Conservation (phyloP, 1,140 invertebrate species). For the Melanaphis sacchari region DNA sequence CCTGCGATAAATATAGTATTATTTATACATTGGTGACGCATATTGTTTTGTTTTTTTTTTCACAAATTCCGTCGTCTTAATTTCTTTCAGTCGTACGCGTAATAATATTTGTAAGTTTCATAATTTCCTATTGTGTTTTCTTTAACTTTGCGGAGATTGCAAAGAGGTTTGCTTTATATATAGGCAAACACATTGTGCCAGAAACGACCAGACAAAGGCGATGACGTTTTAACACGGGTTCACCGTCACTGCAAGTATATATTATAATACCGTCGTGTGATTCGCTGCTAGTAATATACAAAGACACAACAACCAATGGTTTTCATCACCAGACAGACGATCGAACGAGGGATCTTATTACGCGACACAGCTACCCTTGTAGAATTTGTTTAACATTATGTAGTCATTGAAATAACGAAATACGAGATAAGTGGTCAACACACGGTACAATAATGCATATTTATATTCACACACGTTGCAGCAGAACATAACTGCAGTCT, state of each 20-base stretch:
- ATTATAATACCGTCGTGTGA: neutral
- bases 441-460: neutral
- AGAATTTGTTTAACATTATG: neutral
- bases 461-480: neutral
- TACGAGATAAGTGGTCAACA: neutral
- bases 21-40: too few species aligned
- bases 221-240: neutral
- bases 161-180: neutral
- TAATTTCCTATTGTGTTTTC: neutral
- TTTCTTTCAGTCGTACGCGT: neutral
- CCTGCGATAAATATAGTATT: neutral
- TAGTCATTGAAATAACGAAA: neutral
- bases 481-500: neutral
- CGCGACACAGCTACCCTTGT: neutral
- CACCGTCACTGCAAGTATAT: neutral
- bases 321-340: neutral
- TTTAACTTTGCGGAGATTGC: too few species aligned
- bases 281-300: neutral
- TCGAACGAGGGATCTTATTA: neutral
- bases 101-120: neutral
- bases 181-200: too few species aligned
- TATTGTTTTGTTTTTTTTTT: neutral
- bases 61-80: neutral
- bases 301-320: neutral
- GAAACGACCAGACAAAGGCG: neutral